Evolutionary conservation across 2,888 invertebrate genomes (phyloP).

Genomic region (Drosophila silvestris): DNA sequence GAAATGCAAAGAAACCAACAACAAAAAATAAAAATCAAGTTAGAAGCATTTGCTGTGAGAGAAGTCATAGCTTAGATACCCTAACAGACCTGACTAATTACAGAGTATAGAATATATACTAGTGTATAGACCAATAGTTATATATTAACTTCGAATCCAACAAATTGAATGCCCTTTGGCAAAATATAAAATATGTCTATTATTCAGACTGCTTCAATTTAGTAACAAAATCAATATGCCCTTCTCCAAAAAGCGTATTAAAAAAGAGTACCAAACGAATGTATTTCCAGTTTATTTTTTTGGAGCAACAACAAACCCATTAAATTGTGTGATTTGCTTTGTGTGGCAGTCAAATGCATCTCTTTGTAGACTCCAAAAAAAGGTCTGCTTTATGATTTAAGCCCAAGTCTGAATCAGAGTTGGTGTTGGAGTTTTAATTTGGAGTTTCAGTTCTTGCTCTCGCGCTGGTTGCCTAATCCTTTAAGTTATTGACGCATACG

Average conservation of each 20-base stretch:
- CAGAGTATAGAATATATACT: neutral
- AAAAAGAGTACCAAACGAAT: neutral
- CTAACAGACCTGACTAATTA: neutral
- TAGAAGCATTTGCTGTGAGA: neutral
- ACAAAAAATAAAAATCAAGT: slow-evolving; percentile 14
- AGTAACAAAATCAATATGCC: neutral
- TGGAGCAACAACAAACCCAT: slow-evolving; percentile 48
- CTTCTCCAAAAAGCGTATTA: neutral
- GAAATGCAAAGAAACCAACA: slow-evolving; percentile 61
- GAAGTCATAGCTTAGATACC: neutral
- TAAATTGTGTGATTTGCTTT: slow-evolving; percentile 79
- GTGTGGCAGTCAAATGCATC: slow-evolving; percentile 70
- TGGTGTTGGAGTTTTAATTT: slow-evolving; percentile 24
- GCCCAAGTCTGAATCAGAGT: slow-evolving; percentile 46
- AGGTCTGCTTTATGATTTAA: slow-evolving; percentile 70
- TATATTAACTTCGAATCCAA: rapidly evolving
- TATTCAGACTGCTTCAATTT: neutral
- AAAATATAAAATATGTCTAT: rapidly evolving
- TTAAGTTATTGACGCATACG: slow-evolving; percentile 73
- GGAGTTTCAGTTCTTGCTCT: slow-evolving; percentile 16
- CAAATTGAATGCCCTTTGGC: neutral
- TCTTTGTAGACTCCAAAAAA: slow-evolving; percentile 34
- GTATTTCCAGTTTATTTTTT: neutral
- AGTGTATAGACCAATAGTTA: too few relatives aligned
- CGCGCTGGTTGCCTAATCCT: slow-evolving; percentile 65